These are phyloP conservation scores for Conomelus anceps DNA, from an alignment of 2,888 invertebrate species.

Conservation along the genomic window DNA sequence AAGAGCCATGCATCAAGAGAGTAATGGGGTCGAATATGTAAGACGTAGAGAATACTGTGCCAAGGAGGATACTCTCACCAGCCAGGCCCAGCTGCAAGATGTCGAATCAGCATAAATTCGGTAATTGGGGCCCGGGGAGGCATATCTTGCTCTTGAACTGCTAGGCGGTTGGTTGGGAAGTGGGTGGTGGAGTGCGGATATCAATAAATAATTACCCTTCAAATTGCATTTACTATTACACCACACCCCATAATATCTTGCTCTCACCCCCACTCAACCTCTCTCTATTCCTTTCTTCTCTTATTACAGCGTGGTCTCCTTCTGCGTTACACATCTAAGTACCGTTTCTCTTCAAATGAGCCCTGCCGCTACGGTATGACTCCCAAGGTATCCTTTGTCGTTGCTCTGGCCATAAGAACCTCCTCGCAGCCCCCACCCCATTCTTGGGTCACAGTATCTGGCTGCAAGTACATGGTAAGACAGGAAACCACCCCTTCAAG, in stretches of 20 bases:
- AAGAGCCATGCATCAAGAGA: constrained; percentile 6
- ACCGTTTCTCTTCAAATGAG: not conserved
- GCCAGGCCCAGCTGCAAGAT: constrained; percentile 3
- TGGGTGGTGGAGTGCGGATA: not conserved
- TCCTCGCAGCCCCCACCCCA: not conserved
- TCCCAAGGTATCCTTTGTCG: not conserved
- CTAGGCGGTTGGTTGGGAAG: not conserved
- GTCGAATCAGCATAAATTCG: constrained; percentile 35
- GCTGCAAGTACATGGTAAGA: not conserved
- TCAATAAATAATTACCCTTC: constrained; percentile 13
- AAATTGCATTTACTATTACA: constrained; percentile 13
- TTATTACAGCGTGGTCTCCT: not conserved
- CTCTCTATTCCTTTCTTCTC: not conserved
- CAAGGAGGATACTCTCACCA: not conserved
- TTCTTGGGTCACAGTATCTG: not conserved
- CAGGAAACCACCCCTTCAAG: not conserved
- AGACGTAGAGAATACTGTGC: not conserved
- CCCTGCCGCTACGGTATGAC: not conserved
- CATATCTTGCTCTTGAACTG: constrained; percentile 13
- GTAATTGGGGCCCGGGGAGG: constrained; percentile 33
- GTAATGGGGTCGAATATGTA: not conserved
- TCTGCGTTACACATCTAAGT: not conserved
- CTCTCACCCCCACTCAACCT: not conserved
- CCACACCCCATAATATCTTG: not conserved
- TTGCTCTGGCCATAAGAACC: not conserved